Conservation (phyloP, 2,113 vertebrate genomes). For the Ascaphus truei region DNA sequence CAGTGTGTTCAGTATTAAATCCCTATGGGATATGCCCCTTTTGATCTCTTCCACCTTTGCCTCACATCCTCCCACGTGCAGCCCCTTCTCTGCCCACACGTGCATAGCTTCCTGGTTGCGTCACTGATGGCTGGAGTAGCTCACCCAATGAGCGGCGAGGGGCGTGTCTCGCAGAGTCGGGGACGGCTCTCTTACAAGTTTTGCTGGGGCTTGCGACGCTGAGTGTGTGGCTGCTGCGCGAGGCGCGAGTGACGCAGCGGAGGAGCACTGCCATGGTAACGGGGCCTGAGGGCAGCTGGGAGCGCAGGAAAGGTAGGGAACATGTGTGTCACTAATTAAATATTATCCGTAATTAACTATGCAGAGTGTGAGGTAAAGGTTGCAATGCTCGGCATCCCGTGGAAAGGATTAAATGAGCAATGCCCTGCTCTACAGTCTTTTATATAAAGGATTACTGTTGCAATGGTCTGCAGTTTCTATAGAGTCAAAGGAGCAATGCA, state of each 20-base stretch:
- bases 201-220: background rate
- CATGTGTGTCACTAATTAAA: background rate
- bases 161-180: background rate
- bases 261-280: background rate
- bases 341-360: background rate
- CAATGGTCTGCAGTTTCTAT: too few species aligned
- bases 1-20: too few species aligned
- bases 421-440: background rate
- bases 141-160: background rate
- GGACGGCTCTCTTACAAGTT: too few species aligned
- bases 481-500: too few species aligned
- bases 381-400: background rate
- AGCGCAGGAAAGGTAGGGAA: background rate
- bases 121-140: too few species aligned
- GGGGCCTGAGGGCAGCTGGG: background rate
- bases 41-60: too few species aligned
- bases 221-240: too few species aligned
- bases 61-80: too few species aligned
- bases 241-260: background rate
- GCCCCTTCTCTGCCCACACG: too few species aligned
- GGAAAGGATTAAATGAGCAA: background rate
- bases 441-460: background rate
- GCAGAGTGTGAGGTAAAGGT: too few species aligned
- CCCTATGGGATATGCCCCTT: too few species aligned
- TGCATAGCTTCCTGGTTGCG: background rate